phyloP scores from a whole-genome alignment of 2,888 invertebrate species.

The Alitta virens region DNA sequence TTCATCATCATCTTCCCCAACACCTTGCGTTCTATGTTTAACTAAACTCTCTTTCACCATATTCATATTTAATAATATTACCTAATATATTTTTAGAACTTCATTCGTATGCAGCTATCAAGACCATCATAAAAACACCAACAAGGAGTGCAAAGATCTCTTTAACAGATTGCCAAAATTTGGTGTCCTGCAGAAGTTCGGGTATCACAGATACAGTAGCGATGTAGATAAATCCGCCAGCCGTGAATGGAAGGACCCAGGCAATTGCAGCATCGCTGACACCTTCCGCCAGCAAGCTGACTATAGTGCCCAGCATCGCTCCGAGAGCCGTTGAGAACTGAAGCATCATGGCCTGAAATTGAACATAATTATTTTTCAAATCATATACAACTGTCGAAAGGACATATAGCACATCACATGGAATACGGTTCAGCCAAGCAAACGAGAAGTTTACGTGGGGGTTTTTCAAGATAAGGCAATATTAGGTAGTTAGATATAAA shows the following conservation, averaged over 20 bases:
- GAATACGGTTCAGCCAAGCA: too few relatives aligned
- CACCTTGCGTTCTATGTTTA: too few relatives aligned
- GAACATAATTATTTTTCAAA: neutral
- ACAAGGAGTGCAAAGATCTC: slow-evolving; percentile 84
- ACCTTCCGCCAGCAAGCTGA: slow-evolving; percentile 81
- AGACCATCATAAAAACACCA: slow-evolving; percentile 93
- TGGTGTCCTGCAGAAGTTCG: slow-evolving; percentile 86
- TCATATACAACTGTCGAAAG: too few relatives aligned
- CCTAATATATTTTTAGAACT: too few relatives aligned
- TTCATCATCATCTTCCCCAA: too few relatives aligned
- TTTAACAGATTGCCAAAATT: slow-evolving; percentile 82
- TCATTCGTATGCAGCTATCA: slow-evolving; percentile 79
- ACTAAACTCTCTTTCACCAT: too few relatives aligned
- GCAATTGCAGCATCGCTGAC: slow-evolving; percentile 52
- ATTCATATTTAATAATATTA: too few relatives aligned
- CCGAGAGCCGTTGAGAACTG: slow-evolving; percentile 94
- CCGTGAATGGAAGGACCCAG: slow-evolving; percentile 95
- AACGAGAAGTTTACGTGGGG: too few relatives aligned
- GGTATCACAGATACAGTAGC: slow-evolving; percentile 98
- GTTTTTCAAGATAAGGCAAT: too few relatives aligned
- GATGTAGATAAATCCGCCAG: slow-evolving; percentile 98
- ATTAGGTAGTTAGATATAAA: too few relatives aligned
- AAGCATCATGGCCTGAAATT: slow-evolving; percentile 78
- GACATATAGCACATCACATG: too few relatives aligned
- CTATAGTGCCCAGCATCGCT: slow-evolving; percentile 87